These are phyloP conservation scores for Agrochola macilenta DNA, from an alignment of 2,888 invertebrate species.

Conservation along the genomic window DNA sequence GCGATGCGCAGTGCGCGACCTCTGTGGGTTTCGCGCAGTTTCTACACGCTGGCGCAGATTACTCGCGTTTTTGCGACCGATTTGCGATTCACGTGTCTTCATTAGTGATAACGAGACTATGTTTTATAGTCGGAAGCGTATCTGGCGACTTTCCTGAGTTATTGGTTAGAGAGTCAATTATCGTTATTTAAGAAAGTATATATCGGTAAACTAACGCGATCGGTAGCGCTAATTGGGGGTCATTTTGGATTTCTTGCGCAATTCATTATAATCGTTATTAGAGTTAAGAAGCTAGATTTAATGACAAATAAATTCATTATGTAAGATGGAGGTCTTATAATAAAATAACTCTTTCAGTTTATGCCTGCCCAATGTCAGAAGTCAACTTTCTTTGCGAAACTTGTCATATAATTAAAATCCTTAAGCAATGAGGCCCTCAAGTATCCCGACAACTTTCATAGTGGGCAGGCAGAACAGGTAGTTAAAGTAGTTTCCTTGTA, in stretches of 20 bases:
- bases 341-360: constrained; percentile 3
- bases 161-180: constrained; percentile 53
- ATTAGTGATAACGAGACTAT: constrained; percentile 66
- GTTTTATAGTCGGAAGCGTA: constrained; percentile 60
- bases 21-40: constrained; percentile 67
- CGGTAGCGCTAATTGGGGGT: constrained; percentile 44
- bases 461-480: constrained; percentile 35
- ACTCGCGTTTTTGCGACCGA: constrained; percentile 61
- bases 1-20: constrained; percentile 64
- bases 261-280: background rate
- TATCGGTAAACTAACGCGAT: background rate
- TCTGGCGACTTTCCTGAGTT: constrained; percentile 48
- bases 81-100: constrained; percentile 64
- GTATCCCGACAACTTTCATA: constrained; percentile 52
- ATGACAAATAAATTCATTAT: background rate
- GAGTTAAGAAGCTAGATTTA: constrained; percentile 1
- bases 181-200: constrained; percentile 50
- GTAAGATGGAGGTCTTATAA: background rate
- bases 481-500: constrained; percentile 40
- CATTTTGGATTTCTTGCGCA: constrained; percentile 19
- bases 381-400: constrained; percentile 44
- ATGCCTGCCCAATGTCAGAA: constrained; percentile 7
- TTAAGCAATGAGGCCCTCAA: constrained; percentile 30
- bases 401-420: constrained; percentile 25
- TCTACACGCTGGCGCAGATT: constrained; percentile 64